Percentiles rank a stretch among this genome's conserved stretches.
These are phyloP conservation scores for Drosophila longiperda DNA, from an alignment of 2,888 invertebrate species.

Conservation along the genomic window DNA sequence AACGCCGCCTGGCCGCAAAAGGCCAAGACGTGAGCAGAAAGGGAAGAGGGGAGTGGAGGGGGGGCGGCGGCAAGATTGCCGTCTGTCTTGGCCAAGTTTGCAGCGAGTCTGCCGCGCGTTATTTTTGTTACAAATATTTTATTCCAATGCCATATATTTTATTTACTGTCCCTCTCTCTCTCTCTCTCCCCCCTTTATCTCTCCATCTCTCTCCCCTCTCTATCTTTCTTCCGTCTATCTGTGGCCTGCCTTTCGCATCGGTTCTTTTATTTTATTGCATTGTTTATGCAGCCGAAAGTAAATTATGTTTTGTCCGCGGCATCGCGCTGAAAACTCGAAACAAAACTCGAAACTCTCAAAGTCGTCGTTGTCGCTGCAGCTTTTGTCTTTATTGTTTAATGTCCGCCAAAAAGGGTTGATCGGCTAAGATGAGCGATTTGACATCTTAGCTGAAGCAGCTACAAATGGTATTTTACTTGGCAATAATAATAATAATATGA, in stretches of 20 bases:
- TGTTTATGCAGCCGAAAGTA: conserved; percentile 82
- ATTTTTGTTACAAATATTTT: conserved; percentile 82
- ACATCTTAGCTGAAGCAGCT: neutral
- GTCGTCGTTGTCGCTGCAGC: conserved; percentile 44
- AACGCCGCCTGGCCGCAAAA: conserved; percentile 46
- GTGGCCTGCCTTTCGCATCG: conserved; percentile 51
- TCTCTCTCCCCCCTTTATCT: neutral
- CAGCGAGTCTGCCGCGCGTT: conserved; percentile 48
- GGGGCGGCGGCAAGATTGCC: neutral
- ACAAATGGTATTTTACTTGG: neutral
- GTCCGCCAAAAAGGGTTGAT: conserved; percentile 11
- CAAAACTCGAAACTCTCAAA: conserved; percentile 53
- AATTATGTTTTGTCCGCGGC: conserved; percentile 78
- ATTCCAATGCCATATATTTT: conserved; percentile 82
- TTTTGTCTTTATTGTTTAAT: conserved; percentile 40
- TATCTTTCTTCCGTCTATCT: conserved; percentile 9
- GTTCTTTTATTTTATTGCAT: conserved; percentile 81
- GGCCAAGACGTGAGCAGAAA: conserved; percentile 22
- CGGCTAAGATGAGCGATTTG: neutral
- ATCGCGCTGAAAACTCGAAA: conserved; percentile 50
- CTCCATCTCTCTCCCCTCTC: neutral
- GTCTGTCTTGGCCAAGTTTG: conserved; percentile 36
- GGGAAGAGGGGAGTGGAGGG: neutral
- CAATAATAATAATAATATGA: neutral
- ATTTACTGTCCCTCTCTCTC: conserved; percentile 56